Percentiles rank a stretch among this genome's conserved stretches.
phyloP scores from a whole-genome alignment of 2,888 invertebrate genomes.

The Heterodera filipjevi region DNA sequence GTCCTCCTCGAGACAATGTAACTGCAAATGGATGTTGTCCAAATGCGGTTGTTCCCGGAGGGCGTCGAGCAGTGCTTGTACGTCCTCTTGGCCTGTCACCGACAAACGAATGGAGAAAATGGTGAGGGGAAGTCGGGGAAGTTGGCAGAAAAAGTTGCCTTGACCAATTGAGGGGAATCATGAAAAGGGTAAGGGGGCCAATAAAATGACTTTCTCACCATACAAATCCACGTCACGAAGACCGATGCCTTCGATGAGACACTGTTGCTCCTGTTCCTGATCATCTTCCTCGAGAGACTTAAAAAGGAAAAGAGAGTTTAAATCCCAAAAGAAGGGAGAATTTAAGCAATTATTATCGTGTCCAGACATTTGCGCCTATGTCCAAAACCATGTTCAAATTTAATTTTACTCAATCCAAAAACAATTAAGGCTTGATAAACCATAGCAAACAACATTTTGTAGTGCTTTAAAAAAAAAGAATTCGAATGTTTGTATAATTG shows the following conservation, averaged over 20 bases:
- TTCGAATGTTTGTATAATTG: too few relatives aligned
- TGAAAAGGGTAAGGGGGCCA: too few relatives aligned
- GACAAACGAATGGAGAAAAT: conserved; percentile 57
- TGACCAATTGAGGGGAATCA: not conserved
- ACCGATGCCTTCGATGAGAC: conserved; percentile 43
- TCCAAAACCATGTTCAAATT: too few relatives aligned
- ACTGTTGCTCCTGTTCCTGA: conserved; percentile 33
- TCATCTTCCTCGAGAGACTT: conserved; percentile 20
- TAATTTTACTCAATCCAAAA: too few relatives aligned
- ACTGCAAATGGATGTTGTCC: conserved; percentile 52
- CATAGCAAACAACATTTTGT: too few relatives aligned
- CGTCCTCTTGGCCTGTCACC: conserved; percentile 59
- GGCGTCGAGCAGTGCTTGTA: conserved; percentile 45
- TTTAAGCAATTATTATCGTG: too few relatives aligned
- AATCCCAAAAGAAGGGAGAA: not conserved
- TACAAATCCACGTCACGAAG: conserved; percentile 60
- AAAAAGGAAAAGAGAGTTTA: not conserved
- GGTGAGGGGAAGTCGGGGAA: conserved; percentile 57
- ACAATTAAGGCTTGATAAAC: too few relatives aligned
- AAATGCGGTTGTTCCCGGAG: conserved; percentile 45
- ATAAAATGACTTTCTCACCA: conserved; percentile 38
- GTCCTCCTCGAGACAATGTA: conserved; percentile 54
- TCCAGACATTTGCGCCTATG: too few relatives aligned
- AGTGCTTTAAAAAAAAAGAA: too few relatives aligned
- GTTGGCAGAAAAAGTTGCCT: conserved; percentile 58